Conservation (phyloP, 2,797 vertebrate genomes). For the Catostomus latipinnis region DNA sequence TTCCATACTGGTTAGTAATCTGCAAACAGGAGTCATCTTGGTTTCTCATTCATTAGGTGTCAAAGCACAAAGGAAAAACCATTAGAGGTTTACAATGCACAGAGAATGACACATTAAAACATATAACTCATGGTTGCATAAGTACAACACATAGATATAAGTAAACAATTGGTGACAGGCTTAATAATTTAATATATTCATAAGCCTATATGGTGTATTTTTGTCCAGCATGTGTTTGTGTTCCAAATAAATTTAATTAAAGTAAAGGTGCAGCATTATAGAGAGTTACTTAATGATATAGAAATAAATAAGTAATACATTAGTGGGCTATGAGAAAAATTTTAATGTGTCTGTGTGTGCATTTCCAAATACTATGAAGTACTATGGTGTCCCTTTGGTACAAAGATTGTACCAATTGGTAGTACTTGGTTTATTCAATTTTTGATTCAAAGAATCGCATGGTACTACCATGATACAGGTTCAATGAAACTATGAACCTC, state of each 20-base stretch:
- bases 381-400: too few species aligned
- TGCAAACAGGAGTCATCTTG: slow-evolving; percentile 6
- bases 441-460: background rate
- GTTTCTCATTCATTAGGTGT: slow-evolving; percentile 18
- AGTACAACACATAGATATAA: background rate
- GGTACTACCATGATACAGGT: background rate
- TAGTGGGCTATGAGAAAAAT: background rate
- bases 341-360: too few species aligned
- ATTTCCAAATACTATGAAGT: too few species aligned
- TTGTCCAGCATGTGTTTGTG: background rate
- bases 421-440: too few species aligned
- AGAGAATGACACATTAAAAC: slow-evolving; percentile 10
- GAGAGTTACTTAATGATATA: background rate
- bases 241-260: background rate
- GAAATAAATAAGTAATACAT: background rate
- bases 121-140: background rate
- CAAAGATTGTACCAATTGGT: too few species aligned
- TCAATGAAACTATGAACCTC: too few species aligned
- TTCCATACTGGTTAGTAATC: background rate
- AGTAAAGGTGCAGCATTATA: background rate
- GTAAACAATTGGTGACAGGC: background rate
- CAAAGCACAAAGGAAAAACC: slow-evolving; percentile 8
- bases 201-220: background rate
- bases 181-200: background rate
- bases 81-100: slow-evolving; percentile 6